Conservation (phyloP, 2,113 vertebrate species). For the Syngnathus floridae region DNA sequence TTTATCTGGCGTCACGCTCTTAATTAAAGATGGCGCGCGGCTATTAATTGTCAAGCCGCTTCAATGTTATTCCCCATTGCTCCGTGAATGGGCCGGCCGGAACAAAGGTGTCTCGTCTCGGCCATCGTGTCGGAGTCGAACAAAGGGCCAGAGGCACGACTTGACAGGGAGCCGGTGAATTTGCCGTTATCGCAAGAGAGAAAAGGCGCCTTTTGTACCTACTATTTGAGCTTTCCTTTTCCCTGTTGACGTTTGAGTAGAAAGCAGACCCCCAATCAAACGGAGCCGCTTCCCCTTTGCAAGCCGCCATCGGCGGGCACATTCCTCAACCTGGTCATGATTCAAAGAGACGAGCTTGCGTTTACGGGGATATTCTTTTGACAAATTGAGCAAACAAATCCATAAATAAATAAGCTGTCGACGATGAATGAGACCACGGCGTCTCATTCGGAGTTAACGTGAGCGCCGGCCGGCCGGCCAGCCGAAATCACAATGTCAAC, state of each 20-base stretch:
- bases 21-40: constrained; percentile 71
- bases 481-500: no score
- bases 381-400: constrained; percentile 72
- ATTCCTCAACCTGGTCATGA: constrained; percentile 48
- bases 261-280: constrained; percentile 45
- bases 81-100: constrained; percentile 57
- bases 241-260: constrained; percentile 18
- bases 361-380: constrained; percentile 56
- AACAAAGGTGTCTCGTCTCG: constrained; percentile 67
- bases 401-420: constrained; percentile 60
- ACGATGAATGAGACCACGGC: no score
- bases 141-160: constrained; percentile 53
- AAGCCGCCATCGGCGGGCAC: constrained; percentile 38
- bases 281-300: constrained; percentile 19
- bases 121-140: constrained; percentile 64
- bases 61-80: constrained; percentile 68
- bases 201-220: constrained; percentile 7
- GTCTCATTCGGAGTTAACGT: no score
- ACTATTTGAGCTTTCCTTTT: constrained; percentile 14
- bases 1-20: constrained; percentile 70
- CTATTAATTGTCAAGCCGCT: constrained; percentile 74
- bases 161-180: constrained; percentile 43
- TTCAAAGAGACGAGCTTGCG: constrained; percentile 38
- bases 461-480: no score
- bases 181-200: constrained; percentile 31